Evolutionary conservation across 2,797 vertebrate species (phyloP), one percentile per base, ranked within the genome.

Genomic region (Phoeniculus purpureus): DNA sequence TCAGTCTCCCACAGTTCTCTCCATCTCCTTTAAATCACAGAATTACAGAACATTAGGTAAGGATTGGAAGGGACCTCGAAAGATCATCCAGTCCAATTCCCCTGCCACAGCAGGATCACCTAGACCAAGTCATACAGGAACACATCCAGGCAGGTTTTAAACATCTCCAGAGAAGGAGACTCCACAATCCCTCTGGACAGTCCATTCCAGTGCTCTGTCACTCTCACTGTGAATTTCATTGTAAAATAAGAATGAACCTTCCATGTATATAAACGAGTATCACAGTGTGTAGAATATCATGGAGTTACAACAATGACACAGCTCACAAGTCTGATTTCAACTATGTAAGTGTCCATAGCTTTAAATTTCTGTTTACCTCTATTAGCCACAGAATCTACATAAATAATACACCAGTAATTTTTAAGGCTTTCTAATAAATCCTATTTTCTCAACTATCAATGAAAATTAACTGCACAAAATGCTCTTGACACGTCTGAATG

Each of bases 391-490:
- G 2, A 34, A 9, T 26, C 21, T 51, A 56, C 14, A 37, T 66
- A 81, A 87, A 51, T 45, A 82, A 58, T 5, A 45, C n/a, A 34
- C 25, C 29, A 15, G 12, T 10, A 8, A 81, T 58, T 76, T 59
- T 84, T 71, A 71, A 72, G 47, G 5, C 17, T 80, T 65, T 66
- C 55, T 51, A 45, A 15, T 76, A 66, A 73, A 82, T n/a, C 20
- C 13, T 61, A 20, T 65, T 85, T 84, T 48, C 45, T 88, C 27
- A 82, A 34, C 25, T 68, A 54, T 65, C 45, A 67, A 15, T 72
- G 59, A 81, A 80, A 77, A 86, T 85, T 72, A 78, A 73, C 45
- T 31, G 26, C 40, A 60, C 16, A 67, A 92, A 94, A 92, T 84
- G 25, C 7, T 84, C n/a, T 75, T 81, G 48, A 17, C 11, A 62